Evolutionary conservation across 2,113 vertebrate genomes (phyloP).

Genomic region (Archocentrus centrarchus): DNA sequence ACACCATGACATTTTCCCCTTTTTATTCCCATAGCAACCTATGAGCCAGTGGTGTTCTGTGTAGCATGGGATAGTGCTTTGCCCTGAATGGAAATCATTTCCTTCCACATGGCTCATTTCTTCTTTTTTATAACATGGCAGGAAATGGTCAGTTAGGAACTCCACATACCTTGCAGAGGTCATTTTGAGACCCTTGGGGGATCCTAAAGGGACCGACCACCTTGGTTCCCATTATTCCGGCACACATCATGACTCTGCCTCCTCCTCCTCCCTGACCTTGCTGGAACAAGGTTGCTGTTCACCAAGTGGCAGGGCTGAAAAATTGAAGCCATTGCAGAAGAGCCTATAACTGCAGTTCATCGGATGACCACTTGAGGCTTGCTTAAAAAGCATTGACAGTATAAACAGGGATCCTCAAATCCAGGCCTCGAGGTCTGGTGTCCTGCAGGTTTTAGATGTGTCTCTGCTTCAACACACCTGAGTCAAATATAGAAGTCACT

Average conservation of each 20-base stretch:
- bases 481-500: no score
- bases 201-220: not conserved
- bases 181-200: not conserved
- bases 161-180: not conserved
- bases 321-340: not conserved
- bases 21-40: slow-evolving; percentile 6
- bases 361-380: not conserved
- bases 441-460: no score
- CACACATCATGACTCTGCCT: not conserved
- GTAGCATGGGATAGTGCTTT: not conserved
- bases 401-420: no score
- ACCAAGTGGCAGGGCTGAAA: not conserved
- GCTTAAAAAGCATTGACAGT: not conserved
- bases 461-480: no score
- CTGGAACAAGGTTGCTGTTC: not conserved
- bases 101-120: not conserved
- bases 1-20: not conserved
- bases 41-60: not conserved
- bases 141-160: not conserved
- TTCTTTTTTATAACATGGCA: not conserved
- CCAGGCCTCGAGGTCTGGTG: no score
- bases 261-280: not conserved
- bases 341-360: not conserved
- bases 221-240: not conserved
- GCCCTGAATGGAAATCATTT: not conserved